These are phyloP conservation scores for Amia ocellicauda DNA, from an alignment of 2,113 vertebrate species.

Conservation along the genomic window DNA sequence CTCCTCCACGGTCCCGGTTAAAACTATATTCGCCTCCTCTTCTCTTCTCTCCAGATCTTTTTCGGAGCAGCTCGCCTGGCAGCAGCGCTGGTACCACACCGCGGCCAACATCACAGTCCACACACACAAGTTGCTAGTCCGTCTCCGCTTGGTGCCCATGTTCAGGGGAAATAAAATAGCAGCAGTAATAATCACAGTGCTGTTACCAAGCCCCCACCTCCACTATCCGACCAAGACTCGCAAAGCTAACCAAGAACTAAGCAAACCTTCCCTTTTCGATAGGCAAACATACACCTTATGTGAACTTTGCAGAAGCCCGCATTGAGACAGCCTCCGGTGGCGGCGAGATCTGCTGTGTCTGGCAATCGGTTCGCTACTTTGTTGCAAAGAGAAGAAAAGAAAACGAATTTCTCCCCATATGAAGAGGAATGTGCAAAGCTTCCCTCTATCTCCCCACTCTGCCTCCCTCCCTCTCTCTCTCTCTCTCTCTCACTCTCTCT, in stretches of 20 bases:
- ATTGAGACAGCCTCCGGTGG: slow-evolving; percentile 23
- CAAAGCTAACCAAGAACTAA: too few species aligned
- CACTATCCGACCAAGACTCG: neutral
- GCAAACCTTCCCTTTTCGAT: neutral
- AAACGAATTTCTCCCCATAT: slow-evolving; percentile 45
- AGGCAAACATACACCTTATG: slow-evolving; percentile 20
- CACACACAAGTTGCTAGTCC: slow-evolving; percentile 33
- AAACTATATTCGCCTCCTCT: slow-evolving; percentile 88
- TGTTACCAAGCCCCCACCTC: neutral
- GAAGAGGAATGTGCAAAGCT: slow-evolving; percentile 54
- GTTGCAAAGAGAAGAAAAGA: slow-evolving; percentile 53
- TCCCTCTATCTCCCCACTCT: slow-evolving; percentile 12
- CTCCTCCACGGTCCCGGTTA: slow-evolving; percentile 95
- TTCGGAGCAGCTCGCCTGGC: slow-evolving; percentile 75
- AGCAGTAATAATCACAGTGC: slow-evolving; percentile 22
- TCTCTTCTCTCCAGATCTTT: slow-evolving; percentile 80
- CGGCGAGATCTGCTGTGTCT: slow-evolving; percentile 46
- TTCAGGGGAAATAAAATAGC: slow-evolving; percentile 22
- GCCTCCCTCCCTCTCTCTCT: slow-evolving; percentile 18
- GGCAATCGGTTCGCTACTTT: slow-evolving; percentile 48
- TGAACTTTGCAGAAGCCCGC: slow-evolving; percentile 42
- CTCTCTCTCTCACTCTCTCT: slow-evolving; percentile 26
- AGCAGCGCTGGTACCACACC: slow-evolving; percentile 49
- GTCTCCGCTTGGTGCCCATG: slow-evolving; percentile 52
- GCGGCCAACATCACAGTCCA: slow-evolving; percentile 57